phyloP scores from a whole-genome alignment of 2,888 invertebrate species.

The Latrodectus elegans region DNA sequence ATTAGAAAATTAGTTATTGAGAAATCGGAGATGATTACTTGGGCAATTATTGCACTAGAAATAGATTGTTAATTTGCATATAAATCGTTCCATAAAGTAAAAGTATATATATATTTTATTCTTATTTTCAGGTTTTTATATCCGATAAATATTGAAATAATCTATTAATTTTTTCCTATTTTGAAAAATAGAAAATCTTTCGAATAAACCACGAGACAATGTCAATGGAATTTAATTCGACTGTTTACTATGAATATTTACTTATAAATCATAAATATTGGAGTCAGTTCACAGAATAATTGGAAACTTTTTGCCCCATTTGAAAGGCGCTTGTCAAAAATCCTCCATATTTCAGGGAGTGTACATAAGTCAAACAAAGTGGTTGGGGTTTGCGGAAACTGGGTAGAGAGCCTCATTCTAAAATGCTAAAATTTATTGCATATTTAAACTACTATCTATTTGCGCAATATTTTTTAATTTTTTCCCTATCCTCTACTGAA shows the following conservation, averaged over 20 bases:
- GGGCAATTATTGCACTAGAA: too few species aligned
- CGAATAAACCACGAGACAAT: too few species aligned
- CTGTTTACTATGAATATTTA: background rate
- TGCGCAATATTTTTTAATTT: conserved; percentile 56
- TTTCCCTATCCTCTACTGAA: conserved; percentile 6
- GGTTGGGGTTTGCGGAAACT: background rate
- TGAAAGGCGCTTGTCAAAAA: background rate
- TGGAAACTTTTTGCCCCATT: background rate
- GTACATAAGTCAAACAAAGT: conserved; percentile 36
- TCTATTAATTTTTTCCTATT: too few species aligned
- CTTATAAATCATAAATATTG: background rate
- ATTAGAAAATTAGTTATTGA: too few species aligned
- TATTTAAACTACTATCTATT: conserved; percentile 51
- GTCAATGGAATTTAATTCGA: too few species aligned
- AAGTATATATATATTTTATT: too few species aligned
- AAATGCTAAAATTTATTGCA: conserved; percentile 57
- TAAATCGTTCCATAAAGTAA: too few species aligned
- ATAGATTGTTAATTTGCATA: too few species aligned
- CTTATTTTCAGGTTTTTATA: too few species aligned
- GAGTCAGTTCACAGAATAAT: background rate
- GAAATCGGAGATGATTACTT: too few species aligned
- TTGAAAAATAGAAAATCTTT: too few species aligned
- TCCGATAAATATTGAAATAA: too few species aligned
- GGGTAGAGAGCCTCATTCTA: conserved; percentile 10
- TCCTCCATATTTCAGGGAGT: background rate